phyloP scores from a whole-genome alignment of 2,888 invertebrate species.

The Drosophila flavopinicola region DNA sequence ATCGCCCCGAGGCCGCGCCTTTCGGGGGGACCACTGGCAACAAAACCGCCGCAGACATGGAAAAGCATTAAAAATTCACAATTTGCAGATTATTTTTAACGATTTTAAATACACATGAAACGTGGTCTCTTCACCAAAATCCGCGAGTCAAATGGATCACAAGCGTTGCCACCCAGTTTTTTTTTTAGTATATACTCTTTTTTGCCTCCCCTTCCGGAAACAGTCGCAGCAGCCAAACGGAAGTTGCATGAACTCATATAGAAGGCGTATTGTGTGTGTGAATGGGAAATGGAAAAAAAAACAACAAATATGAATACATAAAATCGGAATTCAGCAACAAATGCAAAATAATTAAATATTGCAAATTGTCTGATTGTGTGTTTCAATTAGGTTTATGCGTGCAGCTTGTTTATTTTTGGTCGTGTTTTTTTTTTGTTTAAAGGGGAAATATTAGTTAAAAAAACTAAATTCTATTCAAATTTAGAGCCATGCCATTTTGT shows the following conservation, averaged over 20 bases:
- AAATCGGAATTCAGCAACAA: conserved; percentile 40
- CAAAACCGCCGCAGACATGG: conserved; percentile 62
- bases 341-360: conserved; percentile 56
- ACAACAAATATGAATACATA: conserved; percentile 27
- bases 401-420: not conserved
- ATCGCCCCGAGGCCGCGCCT: conserved; percentile 59
- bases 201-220: conserved; percentile 41
- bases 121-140: conserved; percentile 37
- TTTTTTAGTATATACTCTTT: not conserved
- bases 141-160: conserved; percentile 62
- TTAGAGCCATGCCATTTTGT: too few species aligned
- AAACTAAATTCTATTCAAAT: too few species aligned
- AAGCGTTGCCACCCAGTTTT: conserved; percentile 28
- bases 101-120: conserved; percentile 78
- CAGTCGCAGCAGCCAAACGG: conserved; percentile 36
- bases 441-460: not conserved
- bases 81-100: conserved; percentile 79
- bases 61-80: conserved; percentile 78
- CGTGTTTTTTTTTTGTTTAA: not conserved
- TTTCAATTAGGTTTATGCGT: not conserved
- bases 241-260: conserved; percentile 45
- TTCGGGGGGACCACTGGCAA: conserved; percentile 21
- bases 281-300: not conserved
- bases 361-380: conserved; percentile 15
- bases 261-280: conserved; percentile 11